phyloP scores from a whole-genome alignment of 2,113 vertebrate species.

The Gorilla gorilla region DNA sequence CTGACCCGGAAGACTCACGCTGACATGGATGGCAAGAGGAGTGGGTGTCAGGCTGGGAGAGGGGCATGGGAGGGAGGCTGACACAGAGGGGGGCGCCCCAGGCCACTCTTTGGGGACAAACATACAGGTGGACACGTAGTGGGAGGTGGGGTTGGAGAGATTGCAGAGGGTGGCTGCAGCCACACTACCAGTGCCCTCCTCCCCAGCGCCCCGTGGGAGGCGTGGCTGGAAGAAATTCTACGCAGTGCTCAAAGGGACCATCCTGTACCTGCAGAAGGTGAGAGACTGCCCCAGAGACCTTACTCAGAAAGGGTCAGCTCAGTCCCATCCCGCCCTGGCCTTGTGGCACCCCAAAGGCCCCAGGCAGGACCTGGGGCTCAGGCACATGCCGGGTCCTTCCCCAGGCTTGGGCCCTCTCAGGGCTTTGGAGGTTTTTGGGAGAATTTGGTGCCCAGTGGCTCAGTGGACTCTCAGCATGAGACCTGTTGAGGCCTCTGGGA shows the following conservation, averaged over 20 bases:
- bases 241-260: constrained; percentile 96
- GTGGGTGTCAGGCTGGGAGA: constrained; percentile 82
- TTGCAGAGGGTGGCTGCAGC: neutral
- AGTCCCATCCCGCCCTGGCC: neutral
- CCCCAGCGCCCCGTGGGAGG: constrained; percentile 94
- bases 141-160: neutral
- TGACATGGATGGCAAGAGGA: constrained; percentile 98
- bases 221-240: constrained; percentile 99
- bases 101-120: neutral
- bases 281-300: neutral
- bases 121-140: neutral
- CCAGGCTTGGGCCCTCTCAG: neutral
- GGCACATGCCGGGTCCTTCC: neutral
- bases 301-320: neutral
- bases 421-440: neutral
- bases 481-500: neutral
- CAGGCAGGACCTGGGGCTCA: neutral
- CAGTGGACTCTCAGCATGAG: neutral
- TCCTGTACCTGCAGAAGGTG: constrained; percentile 98
- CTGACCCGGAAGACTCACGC: constrained; percentile 96
- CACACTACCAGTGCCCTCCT: constrained; percentile 62
- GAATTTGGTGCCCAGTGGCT: neutral
- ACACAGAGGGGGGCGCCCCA: neutral
- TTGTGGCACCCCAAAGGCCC: neutral
- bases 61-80: neutral